phyloP scores from a whole-genome alignment of 1,140 invertebrate genomes.

The Ylistrum balloti region DNA sequence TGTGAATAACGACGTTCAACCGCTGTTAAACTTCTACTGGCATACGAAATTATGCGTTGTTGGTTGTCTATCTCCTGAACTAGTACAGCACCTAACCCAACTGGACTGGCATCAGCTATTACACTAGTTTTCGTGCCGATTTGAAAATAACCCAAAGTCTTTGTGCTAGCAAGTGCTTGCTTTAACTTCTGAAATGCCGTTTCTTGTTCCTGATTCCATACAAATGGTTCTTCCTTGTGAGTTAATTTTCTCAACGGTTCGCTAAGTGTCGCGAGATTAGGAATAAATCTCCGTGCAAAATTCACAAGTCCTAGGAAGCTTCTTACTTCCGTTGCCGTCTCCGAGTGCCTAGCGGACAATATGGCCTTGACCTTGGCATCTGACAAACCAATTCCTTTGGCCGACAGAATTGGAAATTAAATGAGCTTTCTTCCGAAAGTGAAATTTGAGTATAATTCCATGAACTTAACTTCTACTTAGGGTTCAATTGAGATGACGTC shows the following conservation, averaged over 20 bases:
- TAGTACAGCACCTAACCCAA: slow-evolving; percentile 57
- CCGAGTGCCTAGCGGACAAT: slow-evolving; percentile 54
- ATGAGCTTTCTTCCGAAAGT: too few species aligned
- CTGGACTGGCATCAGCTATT: slow-evolving; percentile 62
- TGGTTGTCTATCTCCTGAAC: slow-evolving; percentile 50
- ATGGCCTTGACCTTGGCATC: slow-evolving; percentile 56
- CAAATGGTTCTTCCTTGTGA: slow-evolving; percentile 50
- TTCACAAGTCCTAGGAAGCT: slow-evolving; percentile 68
- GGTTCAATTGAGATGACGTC: too few species aligned
- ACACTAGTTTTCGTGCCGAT: slow-evolving; percentile 50
- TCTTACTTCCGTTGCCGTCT: slow-evolving; percentile 57
- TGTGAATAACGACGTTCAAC: slow-evolving; percentile 74
- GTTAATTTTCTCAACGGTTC: slow-evolving; percentile 52
- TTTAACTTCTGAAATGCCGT: slow-evolving; percentile 51
- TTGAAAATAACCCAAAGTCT: slow-evolving; percentile 55
- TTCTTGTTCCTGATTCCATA: slow-evolving; percentile 47
- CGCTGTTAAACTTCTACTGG: slow-evolving; percentile 53
- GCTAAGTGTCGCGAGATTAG: slow-evolving; percentile 43
- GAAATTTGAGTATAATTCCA: too few species aligned
- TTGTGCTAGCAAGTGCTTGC: slow-evolving; percentile 8
- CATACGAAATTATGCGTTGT: slow-evolving; percentile 62
- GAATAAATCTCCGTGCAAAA: slow-evolving; percentile 58
- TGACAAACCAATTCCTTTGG: slow-evolving; percentile 53
- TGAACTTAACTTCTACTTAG: too few species aligned
- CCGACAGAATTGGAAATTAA: slow-evolving; percentile 58